Evolutionary conservation across 1,140 invertebrate genomes (phyloP), one percentile per base, ranked within the genome.

Genomic region (Penaeus indicus): DNA sequence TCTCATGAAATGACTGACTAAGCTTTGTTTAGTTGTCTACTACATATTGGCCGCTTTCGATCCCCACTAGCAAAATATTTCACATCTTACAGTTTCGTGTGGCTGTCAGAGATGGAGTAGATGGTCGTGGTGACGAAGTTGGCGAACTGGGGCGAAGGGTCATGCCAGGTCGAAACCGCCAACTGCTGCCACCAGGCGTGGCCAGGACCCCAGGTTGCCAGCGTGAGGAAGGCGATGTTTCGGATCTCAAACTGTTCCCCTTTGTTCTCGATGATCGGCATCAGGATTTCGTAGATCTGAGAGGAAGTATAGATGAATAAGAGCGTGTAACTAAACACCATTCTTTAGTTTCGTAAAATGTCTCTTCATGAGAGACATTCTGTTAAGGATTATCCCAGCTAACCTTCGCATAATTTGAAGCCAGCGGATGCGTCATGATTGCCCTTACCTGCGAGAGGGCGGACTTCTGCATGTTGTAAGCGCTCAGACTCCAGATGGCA

Each of bases 401-500:
- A 13, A 47, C 47, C 7, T 47, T 47, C 47, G 11, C 5, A 10
- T 13, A 13, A 47, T 47, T 47, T 10, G 7, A 47, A 13, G 47
- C 47, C 47, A 47, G 47, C 47, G 11, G 47, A 47, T 13, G 47
- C 11, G 11, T 13, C 47, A 13, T 27, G n/a, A 75, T 18, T 27
- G 18, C 16, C 69, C 62, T 83, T 83, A 83, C 81, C 62, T 19
- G n/a, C 32, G n/a, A n/a, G 10, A 38, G 25, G 8, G 38, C 81
- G 1, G 81, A 22, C 67, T 64, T 69, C 1, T 27, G 81, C 62
- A 83, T 60, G n/a, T 83, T 38, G 25, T 19, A 11, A 1, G 27
- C 13, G 21, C 27, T 83, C 38, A 83, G 18, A 38, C 81, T 69
- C 62, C 62, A 21, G 27, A 83, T 83, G 42, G 81, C 81, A 11